These are phyloP conservation scores for Oreotrochilus melanogaster DNA, from an alignment of 2,113 vertebrate genomes.

Conservation along the genomic window DNA sequence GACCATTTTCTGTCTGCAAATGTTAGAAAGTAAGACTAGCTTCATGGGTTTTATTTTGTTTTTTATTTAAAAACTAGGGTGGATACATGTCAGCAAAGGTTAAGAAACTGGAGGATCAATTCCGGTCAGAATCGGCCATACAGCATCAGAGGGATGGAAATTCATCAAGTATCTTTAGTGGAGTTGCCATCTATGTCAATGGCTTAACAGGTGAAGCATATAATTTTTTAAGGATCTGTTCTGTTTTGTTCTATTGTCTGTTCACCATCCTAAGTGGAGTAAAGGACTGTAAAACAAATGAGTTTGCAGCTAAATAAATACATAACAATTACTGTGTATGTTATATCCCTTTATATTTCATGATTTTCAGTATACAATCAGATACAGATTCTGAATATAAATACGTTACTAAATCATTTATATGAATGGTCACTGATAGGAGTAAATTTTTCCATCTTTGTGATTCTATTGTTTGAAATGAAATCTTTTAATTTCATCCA, in stretches of 20 bases:
- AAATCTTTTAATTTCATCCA: background rate
- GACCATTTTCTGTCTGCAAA: background rate
- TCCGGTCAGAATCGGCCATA: conserved; percentile 86
- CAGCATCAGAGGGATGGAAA: conserved; percentile 87
- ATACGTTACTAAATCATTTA: background rate
- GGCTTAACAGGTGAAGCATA: conserved; percentile 92
- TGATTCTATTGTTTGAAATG: background rate
- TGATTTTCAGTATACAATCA: background rate
- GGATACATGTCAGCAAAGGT: conserved; percentile 97
- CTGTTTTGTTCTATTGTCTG: background rate
- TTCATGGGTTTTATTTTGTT: background rate
- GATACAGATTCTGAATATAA: background rate
- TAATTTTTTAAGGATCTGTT: background rate
- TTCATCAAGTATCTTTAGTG: conserved; percentile 89
- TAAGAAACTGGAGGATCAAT: conserved; percentile 94
- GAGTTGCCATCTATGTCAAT: conserved; percentile 95
- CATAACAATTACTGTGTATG: background rate
- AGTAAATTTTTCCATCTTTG: background rate
- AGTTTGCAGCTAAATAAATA: background rate
- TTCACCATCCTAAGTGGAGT: background rate
- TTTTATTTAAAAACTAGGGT: conserved; percentile 79
- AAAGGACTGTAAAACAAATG: background rate
- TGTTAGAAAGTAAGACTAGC: background rate
- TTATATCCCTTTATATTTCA: background rate
- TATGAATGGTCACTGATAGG: background rate